Conservation (phyloP, 2,888 invertebrate genomes). For the Clitarchus hookeri region DNA sequence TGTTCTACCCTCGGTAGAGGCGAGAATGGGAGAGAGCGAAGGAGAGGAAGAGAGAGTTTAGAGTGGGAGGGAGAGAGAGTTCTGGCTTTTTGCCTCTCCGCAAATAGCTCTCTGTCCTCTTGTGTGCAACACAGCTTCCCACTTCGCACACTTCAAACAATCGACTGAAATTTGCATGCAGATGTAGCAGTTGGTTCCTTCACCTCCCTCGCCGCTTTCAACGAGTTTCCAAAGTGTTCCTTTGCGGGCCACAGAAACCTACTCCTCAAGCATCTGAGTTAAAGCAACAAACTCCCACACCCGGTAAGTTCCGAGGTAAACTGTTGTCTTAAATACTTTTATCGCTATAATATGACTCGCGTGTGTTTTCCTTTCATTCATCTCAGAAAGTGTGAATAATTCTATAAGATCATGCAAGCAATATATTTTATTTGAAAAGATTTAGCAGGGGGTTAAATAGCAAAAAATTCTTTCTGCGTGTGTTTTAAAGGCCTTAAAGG, state of each 20-base stretch:
- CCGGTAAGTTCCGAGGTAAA: not conserved
- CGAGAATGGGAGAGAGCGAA: not conserved
- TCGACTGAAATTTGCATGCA: not conserved
- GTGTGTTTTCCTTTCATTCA: not conserved
- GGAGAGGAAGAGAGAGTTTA: not conserved
- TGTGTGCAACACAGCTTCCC: slow-evolving; percentile 8
- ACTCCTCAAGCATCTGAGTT: not conserved
- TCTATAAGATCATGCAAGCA: too few relatives aligned
- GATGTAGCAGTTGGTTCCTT: not conserved
- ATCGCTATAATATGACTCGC: too few relatives aligned
- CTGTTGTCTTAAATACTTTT: not conserved
- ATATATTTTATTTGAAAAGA: too few relatives aligned
- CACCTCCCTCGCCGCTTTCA: not conserved
- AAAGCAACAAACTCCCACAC: not conserved
- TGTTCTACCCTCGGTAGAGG: not conserved
- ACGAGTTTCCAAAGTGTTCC: not conserved
- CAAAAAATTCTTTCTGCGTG: too few relatives aligned
- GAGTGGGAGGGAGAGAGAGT: not conserved
- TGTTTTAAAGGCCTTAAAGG: too few relatives aligned
- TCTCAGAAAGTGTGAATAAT: too few relatives aligned
- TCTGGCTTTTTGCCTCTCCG: not conserved
- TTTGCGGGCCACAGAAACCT: not conserved
- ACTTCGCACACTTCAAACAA: slow-evolving; percentile 14
- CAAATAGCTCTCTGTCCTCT: not conserved
- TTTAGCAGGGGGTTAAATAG: too few relatives aligned